Evolutionary conservation across 2,113 vertebrate species (phyloP).

Genomic region (Lipophrys pholis): DNA sequence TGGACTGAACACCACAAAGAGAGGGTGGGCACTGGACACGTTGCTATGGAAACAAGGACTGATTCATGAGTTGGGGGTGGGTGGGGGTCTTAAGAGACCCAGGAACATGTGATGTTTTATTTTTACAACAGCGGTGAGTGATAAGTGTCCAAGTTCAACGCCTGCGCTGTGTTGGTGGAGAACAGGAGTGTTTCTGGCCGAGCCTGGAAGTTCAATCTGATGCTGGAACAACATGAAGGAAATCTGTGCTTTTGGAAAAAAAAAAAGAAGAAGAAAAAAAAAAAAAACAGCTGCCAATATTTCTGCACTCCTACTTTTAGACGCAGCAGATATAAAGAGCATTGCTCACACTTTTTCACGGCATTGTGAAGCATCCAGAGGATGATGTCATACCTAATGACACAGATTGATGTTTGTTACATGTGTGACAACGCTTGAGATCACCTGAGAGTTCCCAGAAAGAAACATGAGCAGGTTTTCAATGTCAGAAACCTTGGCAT

Average conservation of each 20-base stretch:
- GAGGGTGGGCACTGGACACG: constrained; percentile 35
- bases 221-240: constrained; percentile 42
- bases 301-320: constrained; percentile 36
- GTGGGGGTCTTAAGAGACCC: constrained; percentile 31
- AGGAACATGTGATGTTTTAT: constrained; percentile 25
- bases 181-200: constrained; percentile 31
- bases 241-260: constrained; percentile 24
- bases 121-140: constrained; percentile 39
- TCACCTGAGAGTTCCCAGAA: constrained; percentile 44
- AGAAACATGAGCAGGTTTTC: constrained; percentile 57
- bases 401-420: constrained; percentile 23
- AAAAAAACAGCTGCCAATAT: constrained; percentile 37
- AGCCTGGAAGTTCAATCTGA: constrained; percentile 30
- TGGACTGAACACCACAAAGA: constrained; percentile 32
- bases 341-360: constrained; percentile 37
- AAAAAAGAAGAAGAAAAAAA: not conserved
- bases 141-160: constrained; percentile 46
- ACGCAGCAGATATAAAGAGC: constrained; percentile 25
- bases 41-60: constrained; percentile 66
- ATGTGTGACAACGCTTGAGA: constrained; percentile 26
- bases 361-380: constrained; percentile 41
- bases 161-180: constrained; percentile 25
- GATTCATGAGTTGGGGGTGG: constrained; percentile 26
- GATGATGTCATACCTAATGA: constrained; percentile 21
- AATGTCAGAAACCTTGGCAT: constrained; percentile 48